phyloP scores from a whole-genome alignment of 1,140 invertebrate species.

The Himalopsyche phryganea region DNA sequence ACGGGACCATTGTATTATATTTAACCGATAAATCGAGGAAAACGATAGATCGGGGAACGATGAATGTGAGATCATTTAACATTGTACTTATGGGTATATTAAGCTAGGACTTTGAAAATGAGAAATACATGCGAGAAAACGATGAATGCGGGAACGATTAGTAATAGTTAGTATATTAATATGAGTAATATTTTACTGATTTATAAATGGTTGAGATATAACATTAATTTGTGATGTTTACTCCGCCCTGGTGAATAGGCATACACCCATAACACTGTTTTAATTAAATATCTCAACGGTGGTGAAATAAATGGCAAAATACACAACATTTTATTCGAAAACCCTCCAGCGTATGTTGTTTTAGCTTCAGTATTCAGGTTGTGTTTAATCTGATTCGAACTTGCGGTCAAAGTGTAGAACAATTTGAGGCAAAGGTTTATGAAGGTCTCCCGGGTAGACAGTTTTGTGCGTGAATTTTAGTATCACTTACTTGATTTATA shows the following conservation, averaged over 20 bases:
- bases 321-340: constrained; percentile 13
- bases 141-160: too few species aligned
- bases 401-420: constrained; percentile 11
- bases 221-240: not conserved
- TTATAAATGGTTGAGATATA: too few species aligned
- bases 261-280: constrained; percentile 12
- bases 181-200: too few species aligned
- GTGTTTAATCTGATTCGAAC: constrained; percentile 12
- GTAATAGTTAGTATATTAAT: too few species aligned
- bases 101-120: too few species aligned
- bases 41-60: too few species aligned
- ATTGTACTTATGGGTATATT: too few species aligned
- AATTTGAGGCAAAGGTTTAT: constrained; percentile 6
- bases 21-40: too few species aligned
- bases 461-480: not conserved
- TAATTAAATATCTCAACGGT: constrained; percentile 24
- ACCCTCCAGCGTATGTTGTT: constrained; percentile 5
- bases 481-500: not conserved
- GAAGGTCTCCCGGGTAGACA: not conserved
- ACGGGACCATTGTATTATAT: too few species aligned
- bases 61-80: too few species aligned
- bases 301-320: constrained; percentile 20
- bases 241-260: not conserved
- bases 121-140: too few species aligned
- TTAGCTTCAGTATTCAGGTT: constrained; percentile 1